Percentiles rank a stretch among this genome's conserved stretches.
Evolutionary conservation across 2,113 vertebrate genomes (phyloP).

Genomic region (Tautogolabrus adspersus): DNA sequence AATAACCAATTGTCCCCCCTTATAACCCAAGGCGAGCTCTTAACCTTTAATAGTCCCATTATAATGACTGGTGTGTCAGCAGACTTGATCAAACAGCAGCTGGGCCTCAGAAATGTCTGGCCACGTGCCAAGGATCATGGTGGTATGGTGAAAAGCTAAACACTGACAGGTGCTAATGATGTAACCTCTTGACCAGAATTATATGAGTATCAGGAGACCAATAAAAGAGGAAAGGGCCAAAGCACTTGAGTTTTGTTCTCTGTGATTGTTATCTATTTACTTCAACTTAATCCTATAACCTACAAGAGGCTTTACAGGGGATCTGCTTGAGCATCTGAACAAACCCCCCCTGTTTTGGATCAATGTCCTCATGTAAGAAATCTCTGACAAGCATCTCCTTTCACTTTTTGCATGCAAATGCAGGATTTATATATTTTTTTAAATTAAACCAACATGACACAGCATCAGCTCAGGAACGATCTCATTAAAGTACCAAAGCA

Average conservation of each 20-base stretch:
- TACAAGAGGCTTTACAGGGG: neutral
- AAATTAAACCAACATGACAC: constrained; percentile 54
- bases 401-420: neutral
- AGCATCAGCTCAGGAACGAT: constrained; percentile 51
- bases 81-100: constrained; percentile 56
- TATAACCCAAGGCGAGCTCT: neutral
- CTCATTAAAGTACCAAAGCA: constrained; percentile 69
- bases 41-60: neutral
- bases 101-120: constrained; percentile 45
- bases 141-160: constrained; percentile 76
- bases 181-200: constrained; percentile 57
- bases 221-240: constrained; percentile 31
- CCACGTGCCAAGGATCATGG: constrained; percentile 66
- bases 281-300: constrained; percentile 9
- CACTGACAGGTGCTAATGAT: constrained; percentile 77
- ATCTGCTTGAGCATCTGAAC: constrained; percentile 7
- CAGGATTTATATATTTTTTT: constrained; percentile 6
- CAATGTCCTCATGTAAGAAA: neutral
- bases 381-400: neutral
- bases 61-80: constrained; percentile 40
- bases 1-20: neutral
- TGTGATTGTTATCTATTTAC: constrained; percentile 2
- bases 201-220: constrained; percentile 52
- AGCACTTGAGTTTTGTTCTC: constrained; percentile 10
- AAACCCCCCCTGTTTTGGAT: neutral